A percentile compares a stretch with the other conserved stretches of the same genome.
These are phyloP conservation scores for Clistopyga incitator DNA, from an alignment of 2,888 invertebrate genomes.

Conservation along the genomic window DNA sequence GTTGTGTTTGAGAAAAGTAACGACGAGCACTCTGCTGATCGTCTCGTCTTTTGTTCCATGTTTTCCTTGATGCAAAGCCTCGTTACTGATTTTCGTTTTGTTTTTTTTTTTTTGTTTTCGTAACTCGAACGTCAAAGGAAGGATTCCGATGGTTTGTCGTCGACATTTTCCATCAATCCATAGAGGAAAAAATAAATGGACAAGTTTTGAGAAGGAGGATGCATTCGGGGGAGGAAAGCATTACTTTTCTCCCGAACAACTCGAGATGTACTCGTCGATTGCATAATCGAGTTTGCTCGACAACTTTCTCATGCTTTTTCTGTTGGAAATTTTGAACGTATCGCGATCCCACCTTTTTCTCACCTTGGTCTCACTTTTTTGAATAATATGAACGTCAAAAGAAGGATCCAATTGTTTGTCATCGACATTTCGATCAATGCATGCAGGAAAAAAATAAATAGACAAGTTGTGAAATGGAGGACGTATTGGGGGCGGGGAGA, in stretches of 20 bases:
- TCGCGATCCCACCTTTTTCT: background rate
- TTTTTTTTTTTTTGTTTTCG: slow-evolving; percentile 29
- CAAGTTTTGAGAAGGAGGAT: background rate
- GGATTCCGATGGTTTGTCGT: slow-evolving; percentile 1
- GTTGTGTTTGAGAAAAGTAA: slow-evolving; percentile 56
- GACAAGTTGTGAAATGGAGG: background rate
- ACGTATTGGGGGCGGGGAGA: background rate
- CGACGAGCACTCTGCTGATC: slow-evolving; percentile 60
- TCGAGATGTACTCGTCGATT: slow-evolving; percentile 17
- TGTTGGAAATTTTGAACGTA: too few relatives aligned
- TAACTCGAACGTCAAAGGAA: slow-evolving; percentile 62
- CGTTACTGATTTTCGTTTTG: slow-evolving; percentile 14
- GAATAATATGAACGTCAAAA: slow-evolving; percentile 57
- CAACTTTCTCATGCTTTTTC: slow-evolving; percentile 54
- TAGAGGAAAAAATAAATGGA: slow-evolving; percentile 1
- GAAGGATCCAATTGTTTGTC: slow-evolving; percentile 6
- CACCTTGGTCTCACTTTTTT: too few relatives aligned
- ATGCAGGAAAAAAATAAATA: slow-evolving; percentile 5
- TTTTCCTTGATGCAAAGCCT: slow-evolving; percentile 57
- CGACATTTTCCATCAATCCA: slow-evolving; percentile 36
- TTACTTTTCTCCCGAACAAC: slow-evolving; percentile 24
- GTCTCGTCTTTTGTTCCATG: slow-evolving; percentile 58
- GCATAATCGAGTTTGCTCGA: slow-evolving; percentile 62
- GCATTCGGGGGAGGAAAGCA: background rate
- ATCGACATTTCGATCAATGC: slow-evolving; percentile 24